Evolutionary conservation across 2,113 vertebrate genomes (phyloP).

Genomic region (Mellivora capensis): DNA sequence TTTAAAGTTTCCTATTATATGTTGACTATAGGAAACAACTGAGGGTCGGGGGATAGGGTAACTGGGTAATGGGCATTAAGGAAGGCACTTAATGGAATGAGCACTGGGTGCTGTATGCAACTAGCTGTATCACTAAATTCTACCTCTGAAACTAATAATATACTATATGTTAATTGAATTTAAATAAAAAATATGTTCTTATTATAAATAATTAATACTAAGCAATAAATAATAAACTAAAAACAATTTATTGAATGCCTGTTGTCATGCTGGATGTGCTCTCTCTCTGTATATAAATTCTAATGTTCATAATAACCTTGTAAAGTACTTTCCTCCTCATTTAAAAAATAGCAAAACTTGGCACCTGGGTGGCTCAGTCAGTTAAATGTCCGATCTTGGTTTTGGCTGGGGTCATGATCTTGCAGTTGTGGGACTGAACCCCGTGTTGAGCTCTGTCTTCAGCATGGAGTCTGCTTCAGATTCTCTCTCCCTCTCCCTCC

Average conservation of each 20-base stretch:
- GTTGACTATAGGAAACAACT: neutral
- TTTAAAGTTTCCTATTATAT: conserved; percentile 14
- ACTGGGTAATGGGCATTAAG: neutral
- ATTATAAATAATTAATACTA: neutral
- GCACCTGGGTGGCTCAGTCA: neutral
- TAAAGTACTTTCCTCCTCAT: neutral
- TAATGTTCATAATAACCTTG: neutral
- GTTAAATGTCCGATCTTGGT: neutral
- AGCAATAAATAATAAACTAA: neutral
- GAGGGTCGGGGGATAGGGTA: neutral
- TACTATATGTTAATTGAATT: neutral
- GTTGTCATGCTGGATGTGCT: neutral
- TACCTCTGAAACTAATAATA: neutral
- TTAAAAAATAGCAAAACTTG: neutral
- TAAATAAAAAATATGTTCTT: conserved; percentile 26
- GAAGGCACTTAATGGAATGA: neutral
- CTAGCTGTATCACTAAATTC: neutral
- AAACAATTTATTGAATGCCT: neutral
- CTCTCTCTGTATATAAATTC: neutral
- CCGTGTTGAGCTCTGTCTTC: neutral
- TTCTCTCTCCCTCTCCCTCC: neutral
- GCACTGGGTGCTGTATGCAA: neutral
- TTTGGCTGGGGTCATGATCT: neutral
- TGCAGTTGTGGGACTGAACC: neutral
- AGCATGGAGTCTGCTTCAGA: neutral